phyloP scores from a whole-genome alignment of 2,797 vertebrate genomes.

The Oreochromis grahami region DNA sequence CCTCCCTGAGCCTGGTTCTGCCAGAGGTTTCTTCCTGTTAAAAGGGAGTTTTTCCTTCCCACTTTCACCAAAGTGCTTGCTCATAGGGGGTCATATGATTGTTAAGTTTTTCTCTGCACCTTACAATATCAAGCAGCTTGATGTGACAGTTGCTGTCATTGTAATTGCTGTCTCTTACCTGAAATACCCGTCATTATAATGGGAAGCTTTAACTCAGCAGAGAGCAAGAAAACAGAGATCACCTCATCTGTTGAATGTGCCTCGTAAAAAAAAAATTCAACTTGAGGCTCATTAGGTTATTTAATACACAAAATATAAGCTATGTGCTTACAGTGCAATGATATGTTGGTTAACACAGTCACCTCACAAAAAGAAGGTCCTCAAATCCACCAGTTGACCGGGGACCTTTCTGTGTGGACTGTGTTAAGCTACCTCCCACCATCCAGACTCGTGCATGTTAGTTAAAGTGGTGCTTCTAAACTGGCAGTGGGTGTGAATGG shows the following conservation, averaged over 20 bases:
- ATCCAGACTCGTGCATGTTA: not conserved
- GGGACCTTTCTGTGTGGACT: not conserved
- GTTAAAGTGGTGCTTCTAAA: not conserved
- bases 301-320: not conserved
- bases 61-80: not conserved
- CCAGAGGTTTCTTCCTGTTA: not conserved
- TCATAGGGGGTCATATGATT: not conserved
- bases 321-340: not conserved
- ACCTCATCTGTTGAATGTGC: not conserved
- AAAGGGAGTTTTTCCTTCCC: not conserved
- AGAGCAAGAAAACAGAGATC: not conserved
- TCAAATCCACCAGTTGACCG: not conserved
- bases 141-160: not conserved
- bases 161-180: not conserved
- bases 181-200: not conserved
- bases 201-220: not conserved
- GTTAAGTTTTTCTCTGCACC: not conserved
- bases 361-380: not conserved
- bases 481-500: not conserved
- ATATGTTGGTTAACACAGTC: not conserved
- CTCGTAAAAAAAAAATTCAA: not conserved
- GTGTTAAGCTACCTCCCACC: not conserved
- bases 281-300: not conserved
- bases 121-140: not conserved
- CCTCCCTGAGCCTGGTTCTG: not conserved